phyloP scores from a whole-genome alignment of 1,140 invertebrate species.

The Papilio aristodemus region DNA sequence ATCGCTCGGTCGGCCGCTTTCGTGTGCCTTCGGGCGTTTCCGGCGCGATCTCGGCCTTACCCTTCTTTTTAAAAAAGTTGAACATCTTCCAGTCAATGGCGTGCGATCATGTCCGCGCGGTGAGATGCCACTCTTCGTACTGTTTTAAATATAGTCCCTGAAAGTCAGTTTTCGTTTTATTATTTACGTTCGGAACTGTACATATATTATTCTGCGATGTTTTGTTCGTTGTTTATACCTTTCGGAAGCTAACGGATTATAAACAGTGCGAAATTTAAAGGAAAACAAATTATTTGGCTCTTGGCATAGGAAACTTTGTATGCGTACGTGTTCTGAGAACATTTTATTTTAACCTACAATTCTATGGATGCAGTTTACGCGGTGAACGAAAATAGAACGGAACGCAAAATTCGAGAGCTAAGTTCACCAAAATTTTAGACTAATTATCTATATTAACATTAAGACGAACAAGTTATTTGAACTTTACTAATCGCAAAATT shows the following conservation, averaged over 20 bases:
- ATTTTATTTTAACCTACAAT: neutral
- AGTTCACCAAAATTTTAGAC: neutral
- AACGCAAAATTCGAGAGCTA: neutral
- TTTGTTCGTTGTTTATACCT: constrained; percentile 22
- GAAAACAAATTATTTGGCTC: neutral
- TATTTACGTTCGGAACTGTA: constrained; percentile 14
- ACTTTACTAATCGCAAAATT: no score
- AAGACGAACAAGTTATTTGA: no score
- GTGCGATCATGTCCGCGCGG: constrained; percentile 49
- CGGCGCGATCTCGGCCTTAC: constrained; percentile 56
- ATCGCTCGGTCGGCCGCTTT: constrained; percentile 46
- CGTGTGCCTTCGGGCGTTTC: constrained; percentile 52
- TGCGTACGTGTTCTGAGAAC: neutral
- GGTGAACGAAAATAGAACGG: neutral
- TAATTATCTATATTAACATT: neutral
- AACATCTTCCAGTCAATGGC: constrained; percentile 58
- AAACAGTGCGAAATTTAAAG: neutral
- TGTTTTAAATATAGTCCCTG: constrained; percentile 45
- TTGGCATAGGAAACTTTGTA: neutral
- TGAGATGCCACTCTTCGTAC: constrained; percentile 42
- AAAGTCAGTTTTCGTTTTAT: constrained; percentile 24
- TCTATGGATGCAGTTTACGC: neutral
- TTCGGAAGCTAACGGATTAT: neutral
- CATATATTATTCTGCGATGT: constrained; percentile 31
- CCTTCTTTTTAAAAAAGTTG: constrained; percentile 71